A percentile compares a stretch with the other conserved stretches of the same genome.
Conservation (phyloP, 2,888 invertebrate genomes). For the Drosophila anomalata region DNA sequence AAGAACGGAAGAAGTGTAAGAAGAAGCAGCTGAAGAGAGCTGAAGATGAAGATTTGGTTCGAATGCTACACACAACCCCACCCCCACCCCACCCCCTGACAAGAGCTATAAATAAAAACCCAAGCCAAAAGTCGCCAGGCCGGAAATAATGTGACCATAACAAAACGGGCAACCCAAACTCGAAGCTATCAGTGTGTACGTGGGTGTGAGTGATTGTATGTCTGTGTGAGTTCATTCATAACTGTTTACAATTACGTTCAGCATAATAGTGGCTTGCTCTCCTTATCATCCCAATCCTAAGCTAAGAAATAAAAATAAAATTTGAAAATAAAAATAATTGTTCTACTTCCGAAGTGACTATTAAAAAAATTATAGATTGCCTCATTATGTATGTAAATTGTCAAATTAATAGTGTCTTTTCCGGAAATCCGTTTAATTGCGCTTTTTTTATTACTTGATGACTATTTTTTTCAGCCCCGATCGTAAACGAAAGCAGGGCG, state of each 20-base stretch:
- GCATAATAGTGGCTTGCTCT: constrained; percentile 5
- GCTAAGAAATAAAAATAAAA: neutral
- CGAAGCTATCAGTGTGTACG: constrained; percentile 8
- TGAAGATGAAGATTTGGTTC: constrained; percentile 18
- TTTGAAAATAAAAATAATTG: neutral
- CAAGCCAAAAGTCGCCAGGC: constrained; percentile 51
- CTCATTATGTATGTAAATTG: neutral
- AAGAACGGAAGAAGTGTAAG: constrained; percentile 11
- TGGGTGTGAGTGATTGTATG: constrained; percentile 34
- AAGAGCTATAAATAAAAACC: constrained; percentile 38
- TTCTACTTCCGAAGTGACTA: constrained; percentile 1
- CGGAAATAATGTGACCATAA: constrained; percentile 77
- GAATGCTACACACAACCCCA: constrained; percentile 4
- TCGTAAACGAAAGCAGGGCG: constrained; percentile 43
- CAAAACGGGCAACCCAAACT: constrained; percentile 33
- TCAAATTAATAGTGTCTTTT: neutral
- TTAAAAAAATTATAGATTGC: neutral
- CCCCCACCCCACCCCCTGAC: neutral
- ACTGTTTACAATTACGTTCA: constrained; percentile 21
- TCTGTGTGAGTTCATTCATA: constrained; percentile 40
- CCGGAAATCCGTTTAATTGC: constrained; percentile 33
- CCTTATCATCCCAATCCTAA: neutral
- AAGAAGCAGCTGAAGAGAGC: constrained; percentile 8
- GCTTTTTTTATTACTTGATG: constrained; percentile 26
- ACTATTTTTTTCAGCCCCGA: constrained; percentile 40